Evolutionary conservation across 35 echinoderm and acorn worm genomes (phyloP), one percentile per base, ranked within the genome.

Genomic region (Strongylocentrotus purpuratus): DNA sequence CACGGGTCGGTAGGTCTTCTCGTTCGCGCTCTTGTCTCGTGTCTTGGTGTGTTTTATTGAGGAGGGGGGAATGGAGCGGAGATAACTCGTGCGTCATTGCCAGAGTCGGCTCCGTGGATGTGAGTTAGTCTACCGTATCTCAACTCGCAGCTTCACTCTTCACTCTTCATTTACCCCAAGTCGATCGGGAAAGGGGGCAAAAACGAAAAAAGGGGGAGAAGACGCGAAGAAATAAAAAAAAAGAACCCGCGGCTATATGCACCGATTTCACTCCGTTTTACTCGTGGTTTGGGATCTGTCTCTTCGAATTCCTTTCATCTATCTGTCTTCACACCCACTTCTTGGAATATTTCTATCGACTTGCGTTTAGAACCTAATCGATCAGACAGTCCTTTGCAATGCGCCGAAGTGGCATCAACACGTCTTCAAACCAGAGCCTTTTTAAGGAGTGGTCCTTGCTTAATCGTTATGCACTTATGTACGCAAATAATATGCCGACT

Each of bases 131-230:
- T 46, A 46, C 87, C 32, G 32, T 88, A 46, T 46, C 87, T 88
- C 87, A 13, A 33, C 87, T 88, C 45, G 31, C 87, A 13, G 32
- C 87, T 33, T 33, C 45, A 33, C 28, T 46, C 87, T 35, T 88
- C 45, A 33, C 87, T 88, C 87, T 88, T 88, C 87, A 88, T 88
- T 88, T 88, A 88, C 32, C 87, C 31, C 87, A 14, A 88, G 32
- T 88, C 87, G 87, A 88, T 88, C 87, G 87, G 31, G 5, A 88
- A 22, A 88, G 87, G 28, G 87, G 45, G 87, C 9, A 22, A 33
- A 1, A 7, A 5, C 10, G 33, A 88, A 11, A 2, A 88, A 22
- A 31, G 87, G 87, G 45, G 87, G 32, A 88, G 87, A 46, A 88
- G 87, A 88, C 15, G n/a, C n/a, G 87, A 88, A 88, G 87, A 28